Evolutionary conservation across 23 tunicate species (phyloP), one percentile per base, ranked within the genome.

Genomic region (Halocynthia roretzi): DNA sequence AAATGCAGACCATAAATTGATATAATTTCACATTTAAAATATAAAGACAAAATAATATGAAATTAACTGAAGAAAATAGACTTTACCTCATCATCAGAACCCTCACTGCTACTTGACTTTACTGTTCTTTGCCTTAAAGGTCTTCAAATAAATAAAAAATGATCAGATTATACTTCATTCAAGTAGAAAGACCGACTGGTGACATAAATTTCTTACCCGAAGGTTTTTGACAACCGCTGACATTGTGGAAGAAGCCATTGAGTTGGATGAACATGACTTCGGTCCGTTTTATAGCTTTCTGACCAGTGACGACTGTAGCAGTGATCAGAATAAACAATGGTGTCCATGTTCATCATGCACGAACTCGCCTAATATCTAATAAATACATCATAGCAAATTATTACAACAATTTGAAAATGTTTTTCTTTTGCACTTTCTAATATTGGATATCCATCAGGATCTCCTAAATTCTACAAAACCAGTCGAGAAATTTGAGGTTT

Each of bases 241-340:
- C 78, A 74, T 8, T 62, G 23, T 56, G 78, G 56, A 17, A 74
- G 31, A 10, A 74, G 78, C 78, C 78, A 74, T 52, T 74, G 78
- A 12, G 56, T 74, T 50, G 78, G 78, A 19, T 74, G 55, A 54
- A 64, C 78, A 56, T 74, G 87, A n/a, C 77, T 83, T 5, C 54
- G 50, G 58, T 83, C 77, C 0, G 73, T 83, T 48, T 77, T 31
- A 62, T 76, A 67, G 10, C 54, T 18, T 68, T 76, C 82, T 6
- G 87, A 83, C 87, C 87, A 83, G 56, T 83, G 87, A 54, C 70
- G 68, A 10, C 74, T 83, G 75, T 83, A 83, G 22, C 60, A 15
- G 55, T 83, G 87, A 69, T 83, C 87, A 15, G 54, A 22, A 23
- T 58, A 66, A 56, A 71, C 70, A 57, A 48, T 31, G 12, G 53